phyloP scores from a whole-genome alignment of 64 coral and sea anemone genomes.

The Porites australiensis region DNA sequence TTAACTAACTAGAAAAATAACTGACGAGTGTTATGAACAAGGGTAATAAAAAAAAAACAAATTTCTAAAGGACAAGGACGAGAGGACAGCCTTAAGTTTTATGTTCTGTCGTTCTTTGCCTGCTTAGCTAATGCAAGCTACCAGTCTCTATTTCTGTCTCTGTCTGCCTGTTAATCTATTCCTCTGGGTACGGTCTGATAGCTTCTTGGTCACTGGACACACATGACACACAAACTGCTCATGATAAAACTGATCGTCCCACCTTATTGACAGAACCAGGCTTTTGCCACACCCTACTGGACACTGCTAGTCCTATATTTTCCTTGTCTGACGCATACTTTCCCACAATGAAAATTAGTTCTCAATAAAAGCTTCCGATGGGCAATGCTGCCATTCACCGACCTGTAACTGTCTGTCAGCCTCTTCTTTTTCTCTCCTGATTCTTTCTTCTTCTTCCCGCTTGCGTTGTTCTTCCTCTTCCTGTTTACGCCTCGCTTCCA shows the following conservation, averaged over 20 bases:
- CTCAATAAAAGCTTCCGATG: background rate
- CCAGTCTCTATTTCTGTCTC: background rate
- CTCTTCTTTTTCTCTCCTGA: constrained; percentile 73
- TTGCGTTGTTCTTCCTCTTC: constrained; percentile 88
- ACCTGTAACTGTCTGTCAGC: constrained; percentile 68
- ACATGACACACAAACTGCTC: too few relatives aligned
- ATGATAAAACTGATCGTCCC: too few relatives aligned
- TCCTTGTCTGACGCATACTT: too few relatives aligned
- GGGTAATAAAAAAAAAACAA: background rate
- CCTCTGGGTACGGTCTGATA: background rate
- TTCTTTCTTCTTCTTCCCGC: constrained; percentile 87
- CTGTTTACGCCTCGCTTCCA: constrained; percentile 81
- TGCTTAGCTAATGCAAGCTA: background rate
- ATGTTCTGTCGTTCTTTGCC: background rate
- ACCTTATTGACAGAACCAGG: too few relatives aligned
- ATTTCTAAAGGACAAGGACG: background rate
- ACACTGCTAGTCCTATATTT: too few relatives aligned
- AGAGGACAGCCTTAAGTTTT: too few relatives aligned
- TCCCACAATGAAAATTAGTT: too few relatives aligned
- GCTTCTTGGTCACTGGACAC: too few relatives aligned
- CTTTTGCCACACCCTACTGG: too few relatives aligned
- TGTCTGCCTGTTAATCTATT: background rate
- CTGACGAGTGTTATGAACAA: background rate
- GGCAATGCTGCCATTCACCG: background rate
- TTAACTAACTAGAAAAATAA: too few relatives aligned